Base-by-base conservation (phyloP, 2,113 vertebrate genomes). In the Procavia capensis region DNA sequence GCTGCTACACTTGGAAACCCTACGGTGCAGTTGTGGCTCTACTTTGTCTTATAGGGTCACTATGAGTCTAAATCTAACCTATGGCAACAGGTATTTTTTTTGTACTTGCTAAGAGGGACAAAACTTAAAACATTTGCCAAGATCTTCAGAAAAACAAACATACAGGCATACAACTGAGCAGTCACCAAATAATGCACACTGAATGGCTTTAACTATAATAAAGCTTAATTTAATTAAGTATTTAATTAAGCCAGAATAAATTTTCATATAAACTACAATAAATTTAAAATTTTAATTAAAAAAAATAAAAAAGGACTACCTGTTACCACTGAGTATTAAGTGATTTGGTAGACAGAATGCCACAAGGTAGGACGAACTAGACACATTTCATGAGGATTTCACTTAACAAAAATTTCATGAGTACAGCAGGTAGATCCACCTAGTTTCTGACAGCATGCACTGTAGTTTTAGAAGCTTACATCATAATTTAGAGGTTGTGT, bases 161-260 rank as follows among this genome's bases (percentile, higher is more conserved):
- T 34, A 78, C 1, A 93, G 10, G 36, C 22, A 66, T 6, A 14
- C 41, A 90, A 83, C 5, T 64, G 17, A 94, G 14, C 6, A 91
- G 43, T 0, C 75, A 36, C 25, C 34, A 59, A 68, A 64, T 45
- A 81, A 82, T 11, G 70, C 2, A 88, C 0, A 72, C 2, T 31
- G 8, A 68, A 31, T 84, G 24, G 8, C 59, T 92, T 92, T 59
- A 95, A 61, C 13, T 43, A 59, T 24, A 78, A 59, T 24, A 75
- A 94, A 47, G 20, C 43, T 82, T 68, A 89, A 95, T 68, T 36
- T 59, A 86, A 72, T 43, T 68, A 95, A 89, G 85, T 81, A 75
- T 31, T 75, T 86, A 54, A 68, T 29, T 90, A 41, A 61, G 68
- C 82, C 76, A n/a, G 31, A 81, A 93, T 14, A n/a, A 59, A 79